Evolutionary conservation across 2,888 invertebrate species (phyloP), one percentile per base, ranked within the genome.

Genomic region (Himalopsyche kuldschensis): DNA sequence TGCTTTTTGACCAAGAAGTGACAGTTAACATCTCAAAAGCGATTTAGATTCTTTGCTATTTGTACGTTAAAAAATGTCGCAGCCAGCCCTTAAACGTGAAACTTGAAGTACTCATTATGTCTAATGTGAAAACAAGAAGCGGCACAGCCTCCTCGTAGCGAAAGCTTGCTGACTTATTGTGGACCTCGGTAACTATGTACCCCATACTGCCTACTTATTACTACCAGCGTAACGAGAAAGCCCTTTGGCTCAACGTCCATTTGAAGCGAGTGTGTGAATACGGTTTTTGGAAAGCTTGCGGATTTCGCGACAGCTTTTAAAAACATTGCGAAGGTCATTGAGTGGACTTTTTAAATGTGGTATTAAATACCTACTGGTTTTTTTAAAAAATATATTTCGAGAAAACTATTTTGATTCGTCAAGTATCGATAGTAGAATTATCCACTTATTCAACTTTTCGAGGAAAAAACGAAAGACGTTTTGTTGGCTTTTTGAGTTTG

Each of bases 61-160:
- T 35, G 6, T 8, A 6, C 8, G 1, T 35, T 35, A 41, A 41
- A 15, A 41, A 41, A 15, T 6, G 6, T 35, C 15, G 41, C 15
- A 10, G 55, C 55, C 55, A 55, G 20, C 55, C 55, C 55, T 55
- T 1, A 55, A n/a, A n/a, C 1, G 24, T 20, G 55, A 55, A 55
- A 55, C 55, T 55, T 55, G 55, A 47, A 81, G 81, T 81, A 77
- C 81, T 81, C 81, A 81, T 81, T 81, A 81, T 27, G 76, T 47
- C 81, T 81, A 81, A 81, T 81, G 81, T 17, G 81, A 81, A 81
- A 81, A 77, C 81, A 75, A 81, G 81, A 81, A 81, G 41, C 77
- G 76, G 81, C 31, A 17, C 27, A 55, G 35, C 30, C 79, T n/a
- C 17, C 79, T 79, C 30, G 20, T 30, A 48, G 48, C 41, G 46